Evolutionary conservation across 2,113 vertebrate genomes (phyloP), one percentile per base, ranked within the genome.

Genomic region (Struthio camelus): DNA sequence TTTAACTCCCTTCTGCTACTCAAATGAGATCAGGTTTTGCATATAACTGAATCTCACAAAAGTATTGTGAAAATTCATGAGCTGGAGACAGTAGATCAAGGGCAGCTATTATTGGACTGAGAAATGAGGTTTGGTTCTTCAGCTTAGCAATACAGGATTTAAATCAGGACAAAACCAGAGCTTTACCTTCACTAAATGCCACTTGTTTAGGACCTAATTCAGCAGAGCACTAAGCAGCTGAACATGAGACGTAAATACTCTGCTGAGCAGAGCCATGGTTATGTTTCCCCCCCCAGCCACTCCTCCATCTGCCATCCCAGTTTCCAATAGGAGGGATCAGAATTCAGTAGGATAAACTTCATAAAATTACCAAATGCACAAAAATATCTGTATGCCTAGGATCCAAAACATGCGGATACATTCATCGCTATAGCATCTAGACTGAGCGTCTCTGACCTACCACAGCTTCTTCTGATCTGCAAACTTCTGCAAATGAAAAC

Each of bases 401-500:
- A 91, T 78, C 85, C 82, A 85, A 94, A 87, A 28, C 67, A 71
- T 65, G 85, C 72, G 73, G 90, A 95, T 91, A 56, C 34, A 87
- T 88, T 92, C 82, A 90, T 70, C 72, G n/a, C 59, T 85, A 75
- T 80, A 90, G 76, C 92, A 90, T 88, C 90, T 85, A 96, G 96
- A 95, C 96, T 91, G 77, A 84, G 80, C 8, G 93, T 95, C 94
- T 96, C 92, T 96, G 95, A 97, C 95, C 97, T 91, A 95, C 95
- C 93, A 80, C 95, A 97, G 96, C 78, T 85, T 64, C 92, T 82
- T 87, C 81, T 62, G 87, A 91, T 87, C 64, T 32, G 23, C 80
- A 80, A 87, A 75, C 64, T 77, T 91, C 54, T 0, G 0, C 87
- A 89, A 86, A 80, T 85, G 89, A 87, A 66, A 95, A 93, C 93